phyloP scores from a whole-genome alignment of 2,797 vertebrate species.

The Dicrostonyx torquatus region DNA sequence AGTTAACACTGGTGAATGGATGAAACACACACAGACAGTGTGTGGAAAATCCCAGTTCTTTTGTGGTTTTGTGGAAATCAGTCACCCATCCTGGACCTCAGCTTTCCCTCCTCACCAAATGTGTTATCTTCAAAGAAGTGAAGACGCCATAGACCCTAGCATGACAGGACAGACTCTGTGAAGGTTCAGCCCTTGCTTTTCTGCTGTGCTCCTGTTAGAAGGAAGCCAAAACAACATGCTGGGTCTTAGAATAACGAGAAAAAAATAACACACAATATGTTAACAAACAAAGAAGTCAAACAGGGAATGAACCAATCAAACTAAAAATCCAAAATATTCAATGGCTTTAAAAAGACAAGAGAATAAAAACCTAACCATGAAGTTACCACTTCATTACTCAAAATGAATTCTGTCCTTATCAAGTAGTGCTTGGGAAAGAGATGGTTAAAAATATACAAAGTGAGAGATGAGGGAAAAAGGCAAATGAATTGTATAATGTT shows the following conservation, averaged over 20 bases:
- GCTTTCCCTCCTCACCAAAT: not conserved
- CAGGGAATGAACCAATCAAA: not conserved
- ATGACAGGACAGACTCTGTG: not conserved
- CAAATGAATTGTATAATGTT: not conserved
- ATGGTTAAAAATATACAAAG: conserved; percentile 26
- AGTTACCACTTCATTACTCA: not conserved
- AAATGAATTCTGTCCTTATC: conserved; percentile 29
- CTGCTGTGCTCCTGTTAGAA: not conserved
- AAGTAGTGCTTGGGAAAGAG: not conserved
- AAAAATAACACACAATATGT: not conserved
- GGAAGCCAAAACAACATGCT: not conserved
- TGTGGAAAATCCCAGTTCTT: not conserved
- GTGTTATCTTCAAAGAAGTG: not conserved
- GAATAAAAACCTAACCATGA: not conserved
- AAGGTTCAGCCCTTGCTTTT: not conserved
- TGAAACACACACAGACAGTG: not conserved
- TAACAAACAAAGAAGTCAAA: not conserved
- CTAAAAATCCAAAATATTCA: not conserved
- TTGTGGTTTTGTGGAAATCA: not conserved
- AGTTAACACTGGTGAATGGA: not conserved
- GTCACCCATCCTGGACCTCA: not conserved
- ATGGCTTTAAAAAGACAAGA: not conserved
- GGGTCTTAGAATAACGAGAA: not conserved
- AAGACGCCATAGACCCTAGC: not conserved
- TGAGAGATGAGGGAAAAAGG: conserved; percentile 8